phyloP scores from a whole-genome alignment of 2,888 invertebrate species.

The Trichopoda pennipes region DNA sequence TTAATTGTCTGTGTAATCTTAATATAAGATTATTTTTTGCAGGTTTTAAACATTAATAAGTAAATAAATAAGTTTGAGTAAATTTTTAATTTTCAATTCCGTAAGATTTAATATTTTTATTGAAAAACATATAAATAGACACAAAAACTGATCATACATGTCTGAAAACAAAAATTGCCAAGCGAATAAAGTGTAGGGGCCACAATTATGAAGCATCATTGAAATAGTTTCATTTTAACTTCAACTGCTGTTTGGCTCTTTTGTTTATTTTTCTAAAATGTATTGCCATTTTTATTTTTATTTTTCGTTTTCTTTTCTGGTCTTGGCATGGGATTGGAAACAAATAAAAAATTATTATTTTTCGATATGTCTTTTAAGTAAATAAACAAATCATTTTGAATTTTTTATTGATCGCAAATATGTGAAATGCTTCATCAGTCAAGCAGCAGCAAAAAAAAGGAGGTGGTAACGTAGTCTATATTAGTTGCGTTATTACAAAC shows the following conservation, averaged over 20 bases:
- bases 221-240: conserved; percentile 12
- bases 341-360: conserved; percentile 63
- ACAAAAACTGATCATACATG: no score
- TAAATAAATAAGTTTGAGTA: no score
- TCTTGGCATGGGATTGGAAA: conserved; percentile 4
- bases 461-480: neutral
- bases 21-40: no score
- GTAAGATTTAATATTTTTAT: no score
- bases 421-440: conserved; percentile 16
- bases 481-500: neutral
- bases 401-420: conserved; percentile 29
- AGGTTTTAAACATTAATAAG: no score
- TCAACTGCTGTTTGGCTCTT: conserved; percentile 20
- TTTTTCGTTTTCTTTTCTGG: conserved; percentile 27
- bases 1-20: no score
- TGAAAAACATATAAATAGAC: no score
- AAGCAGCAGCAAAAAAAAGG: conserved; percentile 1
- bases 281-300: conserved; percentile 47
- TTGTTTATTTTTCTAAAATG: conserved; percentile 61
- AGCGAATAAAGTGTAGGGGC: no score
- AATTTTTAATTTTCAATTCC: no score
- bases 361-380: conserved; percentile 70
- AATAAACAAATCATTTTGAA: conserved; percentile 69
- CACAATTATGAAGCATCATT: no score
- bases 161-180: no score